Evolutionary conservation across 2,113 vertebrate species (phyloP).

Genomic region (Ctenodactylus gundi): DNA sequence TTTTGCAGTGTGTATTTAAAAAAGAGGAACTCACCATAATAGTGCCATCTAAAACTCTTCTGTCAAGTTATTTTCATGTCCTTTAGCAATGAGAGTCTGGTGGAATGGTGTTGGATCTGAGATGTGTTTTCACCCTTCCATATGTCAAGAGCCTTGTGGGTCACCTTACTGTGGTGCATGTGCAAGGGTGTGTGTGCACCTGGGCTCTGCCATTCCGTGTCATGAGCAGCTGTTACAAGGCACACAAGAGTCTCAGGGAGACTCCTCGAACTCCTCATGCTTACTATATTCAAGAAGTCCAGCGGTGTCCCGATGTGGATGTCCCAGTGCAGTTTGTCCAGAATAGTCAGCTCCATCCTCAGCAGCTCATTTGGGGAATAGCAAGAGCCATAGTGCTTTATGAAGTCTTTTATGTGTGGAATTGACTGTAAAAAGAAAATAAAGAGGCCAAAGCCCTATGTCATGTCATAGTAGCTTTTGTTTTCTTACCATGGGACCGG

Average conservation of each 20-base stretch:
- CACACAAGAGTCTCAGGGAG: slow-evolving; percentile 50
- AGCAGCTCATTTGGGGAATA: slow-evolving; percentile 90
- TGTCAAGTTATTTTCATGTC: slow-evolving; percentile 77
- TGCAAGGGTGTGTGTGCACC: slow-evolving; percentile 63
- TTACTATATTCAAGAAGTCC: slow-evolving; percentile 92
- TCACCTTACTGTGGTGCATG: slow-evolving; percentile 60
- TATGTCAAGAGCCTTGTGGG: slow-evolving; percentile 71
- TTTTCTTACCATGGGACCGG: slow-evolving; percentile 60
- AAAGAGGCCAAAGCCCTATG: slow-evolving; percentile 80
- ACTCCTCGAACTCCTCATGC: slow-evolving; percentile 69
- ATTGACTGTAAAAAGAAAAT: slow-evolving; percentile 88
- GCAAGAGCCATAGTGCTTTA: slow-evolving; percentile 87
- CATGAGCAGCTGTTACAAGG: slow-evolving; percentile 75
- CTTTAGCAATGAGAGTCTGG: slow-evolving; percentile 76
- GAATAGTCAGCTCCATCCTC: slow-evolving; percentile 91
- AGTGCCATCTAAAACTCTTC: slow-evolving; percentile 76
- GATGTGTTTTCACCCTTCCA: slow-evolving; percentile 50
- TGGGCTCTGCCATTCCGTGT: slow-evolving; percentile 80
- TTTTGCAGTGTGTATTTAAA: slow-evolving; percentile 86
- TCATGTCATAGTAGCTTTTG: slow-evolving; percentile 44
- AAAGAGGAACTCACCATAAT: slow-evolving; percentile 70
- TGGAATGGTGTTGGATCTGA: slow-evolving; percentile 75
- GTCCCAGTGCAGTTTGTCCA: slow-evolving; percentile 91
- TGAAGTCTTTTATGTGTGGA: slow-evolving; percentile 87
- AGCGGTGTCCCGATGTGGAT: slow-evolving; percentile 88